Evolutionary conservation across 2,113 vertebrate species (phyloP).

Genomic region (Antidorcas marsupialis): DNA sequence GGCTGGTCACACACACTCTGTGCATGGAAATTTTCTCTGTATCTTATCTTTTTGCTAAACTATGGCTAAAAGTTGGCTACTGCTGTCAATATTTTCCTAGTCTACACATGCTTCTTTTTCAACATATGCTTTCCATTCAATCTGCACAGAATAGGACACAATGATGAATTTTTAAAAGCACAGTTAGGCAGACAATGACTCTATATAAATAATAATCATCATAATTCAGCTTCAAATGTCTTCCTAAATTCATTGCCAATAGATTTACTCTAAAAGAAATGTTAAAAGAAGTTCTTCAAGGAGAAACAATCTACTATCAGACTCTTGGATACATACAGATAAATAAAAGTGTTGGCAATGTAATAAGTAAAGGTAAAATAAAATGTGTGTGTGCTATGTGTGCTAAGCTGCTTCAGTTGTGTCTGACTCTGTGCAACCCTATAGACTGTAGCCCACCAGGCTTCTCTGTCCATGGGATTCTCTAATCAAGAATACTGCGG

Average conservation of each 20-base stretch:
- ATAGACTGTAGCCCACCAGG: background rate
- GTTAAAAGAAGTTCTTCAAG: background rate
- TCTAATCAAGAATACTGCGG: background rate
- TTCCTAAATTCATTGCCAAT: background rate
- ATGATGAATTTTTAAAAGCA: conserved; percentile 14
- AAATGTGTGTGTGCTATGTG: background rate
- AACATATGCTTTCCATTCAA: background rate
- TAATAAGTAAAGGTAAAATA: background rate
- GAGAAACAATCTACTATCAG: background rate
- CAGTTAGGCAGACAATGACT: background rate
- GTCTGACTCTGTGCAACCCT: background rate
- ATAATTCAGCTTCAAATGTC: background rate
- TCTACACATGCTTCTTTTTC: background rate
- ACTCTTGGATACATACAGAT: background rate
- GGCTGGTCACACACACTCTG: background rate
- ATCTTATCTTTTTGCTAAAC: background rate
- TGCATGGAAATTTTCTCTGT: background rate
- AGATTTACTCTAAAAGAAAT: background rate
- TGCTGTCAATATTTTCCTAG: background rate
- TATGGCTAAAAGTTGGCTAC: conserved; percentile 8
- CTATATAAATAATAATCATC: background rate
- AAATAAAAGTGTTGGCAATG: background rate
- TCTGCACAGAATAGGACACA: background rate
- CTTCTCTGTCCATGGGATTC: background rate
- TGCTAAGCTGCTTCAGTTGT: background rate